These are phyloP conservation scores for Terebella lapidaria DNA, from an alignment of 2,888 invertebrate species.

Conservation along the genomic window DNA sequence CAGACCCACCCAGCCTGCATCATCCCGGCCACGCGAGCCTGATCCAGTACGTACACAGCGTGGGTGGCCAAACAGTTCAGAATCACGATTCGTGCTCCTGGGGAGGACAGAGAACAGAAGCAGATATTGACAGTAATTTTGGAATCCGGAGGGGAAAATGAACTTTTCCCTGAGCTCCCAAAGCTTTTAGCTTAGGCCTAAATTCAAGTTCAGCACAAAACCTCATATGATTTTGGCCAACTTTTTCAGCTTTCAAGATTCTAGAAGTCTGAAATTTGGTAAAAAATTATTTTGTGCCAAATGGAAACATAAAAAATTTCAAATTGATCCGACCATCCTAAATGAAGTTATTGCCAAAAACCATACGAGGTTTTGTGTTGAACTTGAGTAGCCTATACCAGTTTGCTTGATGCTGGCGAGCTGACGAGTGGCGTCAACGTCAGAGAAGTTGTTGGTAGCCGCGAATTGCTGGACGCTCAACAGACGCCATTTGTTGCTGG, in stretches of 20 bases:
- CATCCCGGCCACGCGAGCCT: slow-evolving; percentile 14
- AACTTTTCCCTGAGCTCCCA: neutral
- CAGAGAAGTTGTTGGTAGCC: neutral
- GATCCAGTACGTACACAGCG: slow-evolving; percentile 8
- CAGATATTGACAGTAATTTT: too few relatives aligned
- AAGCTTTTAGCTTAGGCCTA: too few relatives aligned
- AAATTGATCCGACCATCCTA: too few relatives aligned
- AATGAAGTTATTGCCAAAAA: too few relatives aligned
- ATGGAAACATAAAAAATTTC: too few relatives aligned
- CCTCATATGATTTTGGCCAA: too few relatives aligned
- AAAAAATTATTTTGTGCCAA: too few relatives aligned
- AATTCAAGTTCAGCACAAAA: too few relatives aligned
- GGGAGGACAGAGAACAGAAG: neutral
- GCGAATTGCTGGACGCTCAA: slow-evolving; percentile 15
- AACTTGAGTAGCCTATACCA: slow-evolving; percentile 1
- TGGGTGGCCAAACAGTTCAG: slow-evolving; percentile 11
- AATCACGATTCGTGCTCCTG: slow-evolving; percentile 14
- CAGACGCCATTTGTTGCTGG: slow-evolving; percentile 9
- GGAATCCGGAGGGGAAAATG: neutral
- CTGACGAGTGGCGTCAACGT: slow-evolving; percentile 9
- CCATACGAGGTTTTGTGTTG: too few relatives aligned
- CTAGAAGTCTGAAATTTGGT: too few relatives aligned
- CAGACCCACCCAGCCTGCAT: slow-evolving; percentile 15
- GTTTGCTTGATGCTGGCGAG: slow-evolving; percentile 7
- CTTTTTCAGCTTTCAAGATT: too few relatives aligned